These are phyloP conservation scores for Drosophila subquinaria DNA, from an alignment of 2,888 invertebrate genomes.

Conservation along the genomic window DNA sequence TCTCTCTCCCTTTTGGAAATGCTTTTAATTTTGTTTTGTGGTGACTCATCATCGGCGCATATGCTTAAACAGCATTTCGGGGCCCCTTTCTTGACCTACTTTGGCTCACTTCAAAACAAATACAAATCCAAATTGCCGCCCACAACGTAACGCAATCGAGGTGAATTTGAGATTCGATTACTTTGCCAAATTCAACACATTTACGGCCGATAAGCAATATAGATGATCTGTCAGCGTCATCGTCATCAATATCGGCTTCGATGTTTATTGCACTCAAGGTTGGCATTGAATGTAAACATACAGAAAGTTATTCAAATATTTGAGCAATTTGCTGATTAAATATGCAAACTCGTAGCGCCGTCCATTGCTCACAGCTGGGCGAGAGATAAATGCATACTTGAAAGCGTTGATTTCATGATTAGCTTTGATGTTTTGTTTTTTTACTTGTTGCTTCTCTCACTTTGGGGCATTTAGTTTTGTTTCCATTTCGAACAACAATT, in stretches of 20 bases:
- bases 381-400: constrained; percentile 24
- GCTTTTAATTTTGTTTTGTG: neutral
- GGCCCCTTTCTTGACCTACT: constrained; percentile 43
- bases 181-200: constrained; percentile 9
- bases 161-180: constrained; percentile 39
- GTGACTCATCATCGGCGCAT: constrained; percentile 41
- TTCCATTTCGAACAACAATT: constrained; percentile 60
- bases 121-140: constrained; percentile 32
- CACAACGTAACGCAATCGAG: constrained; percentile 16
- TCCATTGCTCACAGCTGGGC: constrained; percentile 29
- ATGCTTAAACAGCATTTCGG: constrained; percentile 16
- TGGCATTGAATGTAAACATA: constrained; percentile 44
- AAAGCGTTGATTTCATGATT: constrained; percentile 56
- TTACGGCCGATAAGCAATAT: constrained; percentile 18
- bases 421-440: constrained; percentile 34
- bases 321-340: constrained; percentile 61
- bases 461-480: constrained; percentile 63
- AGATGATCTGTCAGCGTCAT: constrained; percentile 15
- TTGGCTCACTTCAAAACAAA: constrained; percentile 16
- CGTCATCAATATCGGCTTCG: constrained; percentile 29
- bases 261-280: constrained; percentile 54
- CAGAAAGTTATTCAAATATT: constrained; percentile 55
- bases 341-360: constrained; percentile 53
- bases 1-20: constrained; percentile 1
- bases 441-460: constrained; percentile 18